phyloP scores from a whole-genome alignment of 2,888 invertebrate species.

The Prostheceraeus crozeri region DNA sequence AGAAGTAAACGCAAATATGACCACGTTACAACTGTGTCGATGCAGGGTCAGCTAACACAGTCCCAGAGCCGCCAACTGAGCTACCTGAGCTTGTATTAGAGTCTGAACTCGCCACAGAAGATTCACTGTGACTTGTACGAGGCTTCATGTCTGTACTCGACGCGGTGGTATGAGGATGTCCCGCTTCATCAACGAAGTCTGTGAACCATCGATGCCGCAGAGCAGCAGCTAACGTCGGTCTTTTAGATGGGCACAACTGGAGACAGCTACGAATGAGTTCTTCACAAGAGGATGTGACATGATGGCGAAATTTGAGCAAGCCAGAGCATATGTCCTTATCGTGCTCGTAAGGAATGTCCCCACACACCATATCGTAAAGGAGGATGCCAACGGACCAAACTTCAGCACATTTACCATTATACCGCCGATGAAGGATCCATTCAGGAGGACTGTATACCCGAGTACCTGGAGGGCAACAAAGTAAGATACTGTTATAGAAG shows the following conservation, averaged over 20 bases:
- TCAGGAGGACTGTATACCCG: constrained; percentile 64
- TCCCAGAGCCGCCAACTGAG: too few relatives aligned
- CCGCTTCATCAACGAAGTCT: too few relatives aligned
- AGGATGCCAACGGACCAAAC: constrained; percentile 64
- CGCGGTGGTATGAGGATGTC: too few relatives aligned
- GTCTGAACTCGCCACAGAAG: neutral
- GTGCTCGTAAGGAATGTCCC: constrained; percentile 62
- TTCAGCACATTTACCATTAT: constrained; percentile 61
- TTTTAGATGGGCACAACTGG: constrained; percentile 34
- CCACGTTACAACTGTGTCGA: too few relatives aligned
- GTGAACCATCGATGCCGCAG: constrained; percentile 39
- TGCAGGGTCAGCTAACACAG: too few relatives aligned
- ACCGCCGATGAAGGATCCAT: constrained; percentile 61
- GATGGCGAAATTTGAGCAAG: constrained; percentile 50
- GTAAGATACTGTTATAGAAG: too few relatives aligned
- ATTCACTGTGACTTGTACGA: neutral
- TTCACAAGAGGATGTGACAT: constrained; percentile 35
- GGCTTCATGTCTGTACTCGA: too few relatives aligned
- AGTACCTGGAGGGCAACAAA: constrained; percentile 63
- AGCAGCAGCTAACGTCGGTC: constrained; percentile 38
- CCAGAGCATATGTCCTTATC: constrained; percentile 61
- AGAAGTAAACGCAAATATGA: too few relatives aligned
- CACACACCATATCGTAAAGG: constrained; percentile 63
- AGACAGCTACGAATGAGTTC: constrained; percentile 38
- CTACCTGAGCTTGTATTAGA: constrained; percentile 9